These are phyloP conservation scores for Agrochola circellaris DNA, from an alignment of 2,888 invertebrate species.

Conservation along the genomic window DNA sequence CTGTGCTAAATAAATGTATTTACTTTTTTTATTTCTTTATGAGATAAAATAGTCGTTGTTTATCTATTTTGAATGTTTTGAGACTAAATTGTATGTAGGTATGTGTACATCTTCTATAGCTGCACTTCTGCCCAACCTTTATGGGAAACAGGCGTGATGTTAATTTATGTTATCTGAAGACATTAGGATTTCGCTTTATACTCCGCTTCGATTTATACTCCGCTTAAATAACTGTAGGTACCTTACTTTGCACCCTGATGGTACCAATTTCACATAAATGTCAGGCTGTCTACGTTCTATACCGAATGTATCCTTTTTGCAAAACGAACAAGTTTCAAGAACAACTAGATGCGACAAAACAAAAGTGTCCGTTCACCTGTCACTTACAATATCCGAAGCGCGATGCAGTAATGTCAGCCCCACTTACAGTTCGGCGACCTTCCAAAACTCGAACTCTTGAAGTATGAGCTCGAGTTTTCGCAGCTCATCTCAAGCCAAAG, in stretches of 20 bases:
- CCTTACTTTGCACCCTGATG: neutral
- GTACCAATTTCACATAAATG: neutral
- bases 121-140: too few relatives aligned
- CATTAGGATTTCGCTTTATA: neutral
- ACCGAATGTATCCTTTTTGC: neutral
- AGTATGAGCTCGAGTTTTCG: neutral
- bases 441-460: slow-evolving; percentile 7
- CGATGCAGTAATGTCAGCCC: slow-evolving; percentile 33
- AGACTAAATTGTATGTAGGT: neutral
- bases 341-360: neutral
- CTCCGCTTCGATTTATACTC: too few relatives aligned
- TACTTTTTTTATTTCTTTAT: too few relatives aligned
- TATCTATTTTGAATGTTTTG: neutral
- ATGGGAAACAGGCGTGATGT: too few relatives aligned
- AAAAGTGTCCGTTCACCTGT: slow-evolving; percentile 10
- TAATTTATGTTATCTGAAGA: neutral
- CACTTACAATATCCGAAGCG: neutral
- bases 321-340: neutral
- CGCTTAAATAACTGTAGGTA: neutral
- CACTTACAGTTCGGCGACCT: slow-evolving; percentile 34
- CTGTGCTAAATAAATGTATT: too few relatives aligned
- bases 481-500: slow-evolving; percentile 7
- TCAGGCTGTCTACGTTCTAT: neutral
- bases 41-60: neutral
- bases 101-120: too few relatives aligned